These are phyloP conservation scores for Eulemur rufifrons DNA, from an alignment of 2,113 vertebrate species.

Conservation along the genomic window DNA sequence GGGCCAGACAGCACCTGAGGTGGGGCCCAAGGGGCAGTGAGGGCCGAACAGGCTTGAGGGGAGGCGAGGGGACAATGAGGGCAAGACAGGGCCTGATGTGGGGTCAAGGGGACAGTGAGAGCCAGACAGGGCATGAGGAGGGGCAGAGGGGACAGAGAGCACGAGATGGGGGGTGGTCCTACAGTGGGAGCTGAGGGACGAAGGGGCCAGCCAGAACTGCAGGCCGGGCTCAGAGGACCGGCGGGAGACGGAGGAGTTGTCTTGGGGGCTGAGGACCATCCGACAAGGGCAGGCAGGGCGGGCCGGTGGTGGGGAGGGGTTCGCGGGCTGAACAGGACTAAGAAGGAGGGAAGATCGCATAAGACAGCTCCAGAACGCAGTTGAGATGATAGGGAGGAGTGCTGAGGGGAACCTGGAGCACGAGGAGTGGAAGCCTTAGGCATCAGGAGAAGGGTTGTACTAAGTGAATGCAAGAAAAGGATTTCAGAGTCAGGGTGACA, in stretches of 20 bases:
- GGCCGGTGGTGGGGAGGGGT: background rate
- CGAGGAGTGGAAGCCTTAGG: background rate
- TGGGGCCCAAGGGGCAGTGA: background rate
- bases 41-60: background rate
- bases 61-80: constrained; percentile 42
- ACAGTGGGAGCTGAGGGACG: background rate
- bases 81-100: background rate
- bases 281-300: constrained; percentile 45
- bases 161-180: background rate
- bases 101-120: background rate
- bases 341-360: background rate
- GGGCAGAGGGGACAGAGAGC: background rate
- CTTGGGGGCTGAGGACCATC: background rate
- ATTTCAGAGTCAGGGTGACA: background rate
- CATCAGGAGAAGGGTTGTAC: background rate
- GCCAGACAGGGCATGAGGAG: background rate
- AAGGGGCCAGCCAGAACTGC: background rate
- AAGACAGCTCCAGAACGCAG: background rate
- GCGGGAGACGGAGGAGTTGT: background rate
- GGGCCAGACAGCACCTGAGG: background rate
- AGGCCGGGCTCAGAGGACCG: background rate
- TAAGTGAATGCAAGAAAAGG: background rate
- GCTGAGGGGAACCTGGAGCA: background rate
- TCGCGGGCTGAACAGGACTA: background rate
- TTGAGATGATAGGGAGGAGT: background rate